Percentiles rank a stretch among this genome's conserved stretches.
Evolutionary conservation across 2,797 vertebrate genomes (phyloP).

Genomic region (Scolopax rusticola): DNA sequence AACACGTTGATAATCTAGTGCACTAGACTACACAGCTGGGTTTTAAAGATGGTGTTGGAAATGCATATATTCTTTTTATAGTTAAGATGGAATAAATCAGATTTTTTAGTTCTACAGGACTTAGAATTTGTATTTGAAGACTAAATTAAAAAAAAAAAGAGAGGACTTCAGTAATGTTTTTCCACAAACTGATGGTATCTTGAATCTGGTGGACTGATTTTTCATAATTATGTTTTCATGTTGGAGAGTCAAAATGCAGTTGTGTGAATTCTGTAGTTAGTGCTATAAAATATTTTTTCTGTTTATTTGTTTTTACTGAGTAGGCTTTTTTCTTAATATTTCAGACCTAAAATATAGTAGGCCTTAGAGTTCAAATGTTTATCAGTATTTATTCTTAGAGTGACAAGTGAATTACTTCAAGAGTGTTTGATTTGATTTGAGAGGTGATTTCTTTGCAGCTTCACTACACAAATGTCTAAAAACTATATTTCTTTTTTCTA

Average conservation of each 20-base stretch:
- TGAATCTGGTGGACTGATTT: background rate
- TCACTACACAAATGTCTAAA: background rate
- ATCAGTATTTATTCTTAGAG: background rate
- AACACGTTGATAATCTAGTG: background rate
- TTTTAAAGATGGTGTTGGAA: background rate
- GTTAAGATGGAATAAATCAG: background rate
- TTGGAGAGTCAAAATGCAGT: background rate
- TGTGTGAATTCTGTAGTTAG: background rate
- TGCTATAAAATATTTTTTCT: background rate
- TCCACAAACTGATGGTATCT: background rate
- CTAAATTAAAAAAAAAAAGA: background rate
- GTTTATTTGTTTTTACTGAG: background rate
- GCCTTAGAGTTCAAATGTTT: background rate
- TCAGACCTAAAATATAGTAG: background rate
- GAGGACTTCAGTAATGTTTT: background rate
- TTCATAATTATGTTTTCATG: background rate
- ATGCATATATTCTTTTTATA: background rate
- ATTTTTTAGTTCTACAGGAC: background rate
- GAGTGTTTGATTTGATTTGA: background rate
- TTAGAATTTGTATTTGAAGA: background rate
- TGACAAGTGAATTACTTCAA: background rate
- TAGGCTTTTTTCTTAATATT: background rate
- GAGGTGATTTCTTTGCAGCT: background rate
- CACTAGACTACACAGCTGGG: background rate
- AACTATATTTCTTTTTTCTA: background rate